Evolutionary conservation across 2,113 vertebrate species (phyloP), one percentile per base, ranked within the genome.

Genomic region (Pluvialis apricaria): DNA sequence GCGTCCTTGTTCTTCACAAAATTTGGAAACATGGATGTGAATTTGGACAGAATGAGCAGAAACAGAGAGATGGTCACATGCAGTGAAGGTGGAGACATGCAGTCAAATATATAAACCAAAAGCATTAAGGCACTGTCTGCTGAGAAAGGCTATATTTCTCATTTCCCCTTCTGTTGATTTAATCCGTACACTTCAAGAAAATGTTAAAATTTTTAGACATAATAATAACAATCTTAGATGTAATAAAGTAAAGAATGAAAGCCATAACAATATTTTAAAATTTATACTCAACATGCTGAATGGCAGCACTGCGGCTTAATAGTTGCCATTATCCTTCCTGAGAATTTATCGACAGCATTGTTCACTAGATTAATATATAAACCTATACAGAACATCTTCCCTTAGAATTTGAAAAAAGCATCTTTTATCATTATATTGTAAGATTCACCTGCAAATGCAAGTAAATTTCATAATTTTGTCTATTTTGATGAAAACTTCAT

Each of bases 1-100:
- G 96, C 96, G 97, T 98, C 98, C 98, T 98, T 97, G 97, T 98
- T 98, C 98, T 98, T 98, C 97, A 95, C 92, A 97, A 90, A 88
- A 84, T 96, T 93, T 98, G 93, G 92, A 92, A 95, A 97, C 93
- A 97, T 95, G 96, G 97, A 95, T 94, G 89, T 98, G 93, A 96
- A 97, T 96, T 97, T 98, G 88, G 96, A 96, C 49, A 82, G 82
- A 97, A 96, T 96, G 82, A 95, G 94, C 82, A 97, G 94, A 97
- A 97, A 97, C 93, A 98, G 97, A 98, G 79, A 97, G 96, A 98
- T 96, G 96, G 95, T 96, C 94, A 97, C 95, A 97, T 96, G 94
- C 82, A 97, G 86, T 91, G 96, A 97, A 96, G 95, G 94, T 91
- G 90, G 65, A 92, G 19, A 61, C 69, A 95, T 96, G 88, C 84